Evolutionary conservation across 2,888 invertebrate species (phyloP).

Genomic region (Philopedon plagiatum): DNA sequence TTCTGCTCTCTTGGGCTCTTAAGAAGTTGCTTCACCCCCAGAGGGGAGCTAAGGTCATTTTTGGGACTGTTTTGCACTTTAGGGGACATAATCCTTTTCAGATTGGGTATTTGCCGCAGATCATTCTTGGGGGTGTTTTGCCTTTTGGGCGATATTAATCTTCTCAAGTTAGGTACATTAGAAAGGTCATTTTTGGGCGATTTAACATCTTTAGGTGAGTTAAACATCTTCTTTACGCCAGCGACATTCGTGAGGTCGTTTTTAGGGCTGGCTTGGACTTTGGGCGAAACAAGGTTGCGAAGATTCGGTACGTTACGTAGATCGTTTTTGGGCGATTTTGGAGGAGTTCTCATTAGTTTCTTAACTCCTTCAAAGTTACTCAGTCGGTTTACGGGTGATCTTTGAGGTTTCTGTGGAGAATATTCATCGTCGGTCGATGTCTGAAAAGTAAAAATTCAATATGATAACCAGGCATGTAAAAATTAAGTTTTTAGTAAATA

Average conservation of each 20-base stretch:
- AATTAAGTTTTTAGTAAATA: neutral
- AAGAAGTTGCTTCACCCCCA: conserved; percentile 52
- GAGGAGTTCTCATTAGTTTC: conserved; percentile 55
- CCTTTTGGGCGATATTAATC: conserved; percentile 45
- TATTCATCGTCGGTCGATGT: neutral
- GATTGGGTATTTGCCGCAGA: conserved; percentile 48
- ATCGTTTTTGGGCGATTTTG: conserved; percentile 53
- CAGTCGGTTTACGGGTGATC: conserved; percentile 56
- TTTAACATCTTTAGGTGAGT: conserved; percentile 52
- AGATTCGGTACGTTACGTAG: conserved; percentile 44
- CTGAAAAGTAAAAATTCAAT: conserved; percentile 5
- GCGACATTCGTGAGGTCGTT: conserved; percentile 54
- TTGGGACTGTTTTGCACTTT: conserved; percentile 47
- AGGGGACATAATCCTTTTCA: conserved; percentile 38
- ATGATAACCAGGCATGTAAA: neutral
- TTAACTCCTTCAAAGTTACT: conserved; percentile 55
- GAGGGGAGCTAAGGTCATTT: conserved; percentile 51
- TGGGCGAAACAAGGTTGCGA: conserved; percentile 46
- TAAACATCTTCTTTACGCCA: conserved; percentile 56
- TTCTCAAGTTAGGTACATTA: conserved; percentile 42
- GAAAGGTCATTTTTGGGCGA: conserved; percentile 53
- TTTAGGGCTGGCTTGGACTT: conserved; percentile 50
- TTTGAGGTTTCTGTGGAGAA: conserved; percentile 18
- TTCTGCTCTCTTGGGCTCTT: conserved; percentile 52
- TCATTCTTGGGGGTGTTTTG: conserved; percentile 53